Percentiles rank a stretch among this genome's conserved stretches.
These are phyloP conservation scores for Vespertilio murinus DNA, from an alignment of 2,797 vertebrate species.

Conservation along the genomic window DNA sequence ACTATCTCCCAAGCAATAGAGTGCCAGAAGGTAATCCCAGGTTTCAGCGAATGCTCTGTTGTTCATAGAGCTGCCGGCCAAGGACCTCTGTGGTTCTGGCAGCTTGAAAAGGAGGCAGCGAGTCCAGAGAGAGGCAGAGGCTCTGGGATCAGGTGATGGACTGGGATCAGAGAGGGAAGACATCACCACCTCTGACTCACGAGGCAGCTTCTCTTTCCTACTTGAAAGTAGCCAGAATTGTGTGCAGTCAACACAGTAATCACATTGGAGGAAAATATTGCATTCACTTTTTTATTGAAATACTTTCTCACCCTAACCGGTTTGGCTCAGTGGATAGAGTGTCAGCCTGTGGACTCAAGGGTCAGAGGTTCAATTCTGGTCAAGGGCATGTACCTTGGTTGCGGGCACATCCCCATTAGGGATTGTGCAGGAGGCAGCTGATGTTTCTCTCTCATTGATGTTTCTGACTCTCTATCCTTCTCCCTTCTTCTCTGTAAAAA, in stretches of 20 bases:
- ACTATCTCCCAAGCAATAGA: constrained; percentile 18
- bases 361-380: too few species aligned
- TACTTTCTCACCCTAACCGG: neutral
- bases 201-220: neutral
- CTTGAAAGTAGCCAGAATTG: neutral
- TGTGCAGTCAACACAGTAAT: neutral
- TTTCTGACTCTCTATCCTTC: too few species aligned
- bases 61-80: neutral
- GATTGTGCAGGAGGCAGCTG: too few species aligned
- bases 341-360: too few species aligned
- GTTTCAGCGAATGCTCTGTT: constrained; percentile 56
- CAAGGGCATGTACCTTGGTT: too few species aligned
- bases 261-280: neutral
- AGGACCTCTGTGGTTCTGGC: constrained; percentile 16
- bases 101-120: neutral
- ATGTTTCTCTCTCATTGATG: too few species aligned
- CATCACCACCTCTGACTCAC: neutral
- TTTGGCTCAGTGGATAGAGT: too few species aligned
- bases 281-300: neutral
- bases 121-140: neutral
- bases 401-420: too few species aligned
- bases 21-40: constrained; percentile 47
- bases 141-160: neutral
- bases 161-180: neutral
- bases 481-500: too few species aligned